A percentile compares a stretch with the other conserved stretches of the same genome.
phyloP scores from a whole-genome alignment of 2,113 vertebrate species.

The Misgurnus mizolepis region DNA sequence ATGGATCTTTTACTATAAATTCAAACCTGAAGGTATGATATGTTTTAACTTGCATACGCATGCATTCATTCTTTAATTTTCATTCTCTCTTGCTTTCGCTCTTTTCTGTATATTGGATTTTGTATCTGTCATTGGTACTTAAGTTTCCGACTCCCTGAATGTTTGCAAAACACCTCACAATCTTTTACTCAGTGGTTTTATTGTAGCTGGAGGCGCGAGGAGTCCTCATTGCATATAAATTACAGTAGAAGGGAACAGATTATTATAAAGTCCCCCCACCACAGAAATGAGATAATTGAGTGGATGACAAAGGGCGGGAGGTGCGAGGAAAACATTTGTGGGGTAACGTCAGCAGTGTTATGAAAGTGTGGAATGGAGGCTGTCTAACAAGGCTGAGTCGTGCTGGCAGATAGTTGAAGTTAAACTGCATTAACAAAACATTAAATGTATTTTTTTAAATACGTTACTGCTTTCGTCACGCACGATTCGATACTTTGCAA shows the following conservation, averaged over 20 bases:
- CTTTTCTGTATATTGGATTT: neutral
- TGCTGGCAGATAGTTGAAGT: neutral
- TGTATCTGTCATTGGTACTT: conserved; percentile 54
- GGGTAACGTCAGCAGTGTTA: neutral
- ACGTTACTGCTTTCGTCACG: neutral
- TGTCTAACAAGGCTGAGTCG: neutral
- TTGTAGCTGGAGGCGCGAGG: conserved; percentile 66
- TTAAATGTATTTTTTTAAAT: too few species aligned
- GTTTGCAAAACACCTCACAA: conserved; percentile 64
- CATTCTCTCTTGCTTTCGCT: neutral
- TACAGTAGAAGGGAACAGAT: conserved; percentile 72
- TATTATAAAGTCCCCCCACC: conserved; percentile 67
- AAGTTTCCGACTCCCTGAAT: conserved; percentile 70
- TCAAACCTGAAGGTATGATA: neutral
- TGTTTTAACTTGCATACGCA: neutral
- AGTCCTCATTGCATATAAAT: conserved; percentile 77
- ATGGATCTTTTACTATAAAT: neutral
- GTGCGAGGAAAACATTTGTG: conserved; percentile 48
- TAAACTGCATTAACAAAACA: too few species aligned
- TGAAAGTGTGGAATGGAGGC: neutral
- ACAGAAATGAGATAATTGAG: conserved; percentile 79
- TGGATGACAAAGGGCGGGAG: conserved; percentile 71
- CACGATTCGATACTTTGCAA: neutral
- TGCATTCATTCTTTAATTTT: neutral
- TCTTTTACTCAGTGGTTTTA: conserved; percentile 51